Conservation (phyloP, 1,140 invertebrate genomes). For the Drosophila busckii region DNA sequence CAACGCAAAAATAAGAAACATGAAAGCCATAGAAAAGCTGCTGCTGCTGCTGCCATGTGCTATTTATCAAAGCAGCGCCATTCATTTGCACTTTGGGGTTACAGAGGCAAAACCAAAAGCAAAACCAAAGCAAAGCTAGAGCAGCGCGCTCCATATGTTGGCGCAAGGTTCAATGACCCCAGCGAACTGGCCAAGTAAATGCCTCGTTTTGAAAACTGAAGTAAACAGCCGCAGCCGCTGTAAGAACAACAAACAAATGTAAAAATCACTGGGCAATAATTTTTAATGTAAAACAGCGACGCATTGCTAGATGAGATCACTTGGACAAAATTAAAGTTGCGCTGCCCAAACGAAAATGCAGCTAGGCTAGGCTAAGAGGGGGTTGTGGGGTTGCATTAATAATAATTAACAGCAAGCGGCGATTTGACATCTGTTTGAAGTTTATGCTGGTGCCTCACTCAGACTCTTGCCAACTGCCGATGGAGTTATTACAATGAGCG, state of each 20-base stretch:
- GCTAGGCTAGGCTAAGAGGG: background rate
- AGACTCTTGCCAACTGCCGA: constrained; percentile 19
- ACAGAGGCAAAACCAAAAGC: constrained; percentile 1
- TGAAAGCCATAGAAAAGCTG: constrained; percentile 45
- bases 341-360: constrained; percentile 12
- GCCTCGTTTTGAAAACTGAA: constrained; percentile 32
- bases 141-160: constrained; percentile 35
- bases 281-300: constrained; percentile 53
- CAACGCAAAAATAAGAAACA: constrained; percentile 15
- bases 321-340: background rate
- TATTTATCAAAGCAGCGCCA: constrained; percentile 46
- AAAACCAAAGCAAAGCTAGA: constrained; percentile 27
- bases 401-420: constrained; percentile 49
- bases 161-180: constrained; percentile 22
- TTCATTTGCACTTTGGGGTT: constrained; percentile 31
- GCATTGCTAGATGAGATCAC: constrained; percentile 51
- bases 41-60: constrained; percentile 22
- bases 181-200: constrained; percentile 23
- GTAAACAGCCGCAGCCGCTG: too few species aligned
- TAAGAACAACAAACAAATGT: constrained; percentile 7
- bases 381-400: constrained; percentile 30
- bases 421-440: constrained; percentile 55
- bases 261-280: constrained; percentile 39
- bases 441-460: constrained; percentile 38
- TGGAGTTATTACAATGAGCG: constrained; percentile 52